These are phyloP conservation scores for Tachyglossus aculeatus DNA, from an alignment of 2,797 vertebrate genomes.

Conservation along the genomic window DNA sequence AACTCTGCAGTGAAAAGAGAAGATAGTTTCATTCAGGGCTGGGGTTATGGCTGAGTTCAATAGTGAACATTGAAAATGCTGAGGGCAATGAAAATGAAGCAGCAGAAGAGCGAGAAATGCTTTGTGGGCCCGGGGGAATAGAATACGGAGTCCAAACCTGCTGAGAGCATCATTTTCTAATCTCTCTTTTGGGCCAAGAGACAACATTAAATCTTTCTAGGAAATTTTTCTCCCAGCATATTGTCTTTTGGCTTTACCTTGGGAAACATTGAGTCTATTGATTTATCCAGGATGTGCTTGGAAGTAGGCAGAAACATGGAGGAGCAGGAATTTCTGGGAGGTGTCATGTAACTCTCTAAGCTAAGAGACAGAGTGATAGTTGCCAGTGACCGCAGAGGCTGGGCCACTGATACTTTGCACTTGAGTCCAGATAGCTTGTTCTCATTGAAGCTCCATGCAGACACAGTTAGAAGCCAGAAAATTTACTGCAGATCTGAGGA, in stretches of 20 bases:
- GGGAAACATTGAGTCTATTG: neutral
- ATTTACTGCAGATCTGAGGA: too few species aligned
- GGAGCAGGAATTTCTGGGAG: too few species aligned
- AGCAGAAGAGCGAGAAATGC: slow-evolving; percentile 34
- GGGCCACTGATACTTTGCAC: too few species aligned
- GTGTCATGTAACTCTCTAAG: too few species aligned
- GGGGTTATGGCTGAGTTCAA: neutral
- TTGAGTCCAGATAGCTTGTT: too few species aligned
- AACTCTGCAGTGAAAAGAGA: neutral
- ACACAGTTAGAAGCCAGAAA: too few species aligned
- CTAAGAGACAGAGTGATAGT: too few species aligned
- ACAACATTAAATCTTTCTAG: slow-evolving; percentile 38
- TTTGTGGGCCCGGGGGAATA: slow-evolving; percentile 42
- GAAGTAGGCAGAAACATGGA: too few species aligned
- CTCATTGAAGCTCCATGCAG: too few species aligned
- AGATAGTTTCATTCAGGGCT: neutral
- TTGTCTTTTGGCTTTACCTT: neutral
- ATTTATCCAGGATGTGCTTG: too few species aligned
- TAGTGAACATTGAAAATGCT: neutral
- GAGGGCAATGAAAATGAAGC: slow-evolving; percentile 44
- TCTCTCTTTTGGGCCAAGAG: slow-evolving; percentile 33
- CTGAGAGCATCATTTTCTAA: slow-evolving; percentile 35
- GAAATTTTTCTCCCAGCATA: neutral
- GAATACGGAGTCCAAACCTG: slow-evolving; percentile 38
- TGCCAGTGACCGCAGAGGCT: too few species aligned